Percentiles rank a stretch among this genome's conserved stretches.
Evolutionary conservation across 2,888 invertebrate genomes (phyloP).

Genomic region (Brachypterus glaber): DNA sequence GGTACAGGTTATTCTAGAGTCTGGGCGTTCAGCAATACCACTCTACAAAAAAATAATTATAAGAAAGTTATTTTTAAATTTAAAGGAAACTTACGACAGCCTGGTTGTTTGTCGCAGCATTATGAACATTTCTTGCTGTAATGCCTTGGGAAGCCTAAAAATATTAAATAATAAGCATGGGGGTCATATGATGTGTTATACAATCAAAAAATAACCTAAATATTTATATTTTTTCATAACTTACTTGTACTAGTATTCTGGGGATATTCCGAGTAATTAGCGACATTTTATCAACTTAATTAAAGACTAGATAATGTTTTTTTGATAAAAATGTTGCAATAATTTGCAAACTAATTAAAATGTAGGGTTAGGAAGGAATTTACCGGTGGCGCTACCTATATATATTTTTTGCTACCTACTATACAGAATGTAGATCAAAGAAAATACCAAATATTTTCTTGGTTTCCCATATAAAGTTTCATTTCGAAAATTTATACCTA

Average conservation of each 20-base stretch:
- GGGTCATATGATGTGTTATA: constrained; percentile 11
- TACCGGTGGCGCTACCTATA: too few species aligned
- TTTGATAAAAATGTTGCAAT: too few species aligned
- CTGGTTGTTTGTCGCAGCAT: constrained; percentile 5
- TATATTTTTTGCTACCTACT: too few species aligned
- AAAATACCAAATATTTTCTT: too few species aligned
- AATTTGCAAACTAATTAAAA: too few species aligned
- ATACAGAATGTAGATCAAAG: too few species aligned
- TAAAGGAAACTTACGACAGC: neutral
- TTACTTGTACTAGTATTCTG: constrained; percentile 17
- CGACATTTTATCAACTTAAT: constrained; percentile 14
- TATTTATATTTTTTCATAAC: constrained; percentile 1
- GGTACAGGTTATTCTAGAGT: constrained; percentile 67
- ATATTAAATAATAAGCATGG: constrained; percentile 4
- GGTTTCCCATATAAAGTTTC: too few species aligned
- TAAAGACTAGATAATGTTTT: too few species aligned
- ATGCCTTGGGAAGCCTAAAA: constrained; percentile 18
- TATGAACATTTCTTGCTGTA: constrained; percentile 16
- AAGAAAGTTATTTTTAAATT: neutral
- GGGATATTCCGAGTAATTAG: constrained; percentile 16
- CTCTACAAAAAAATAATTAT: neutral
- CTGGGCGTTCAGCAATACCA: constrained; percentile 29
- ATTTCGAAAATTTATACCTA: too few species aligned
- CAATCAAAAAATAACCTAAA: constrained; percentile 8
- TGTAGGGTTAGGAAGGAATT: too few species aligned